Percentiles rank a stretch among this genome's conserved stretches.
These are phyloP conservation scores for Emys orbicularis DNA, from an alignment of 2,797 vertebrate genomes.

Conservation along the genomic window DNA sequence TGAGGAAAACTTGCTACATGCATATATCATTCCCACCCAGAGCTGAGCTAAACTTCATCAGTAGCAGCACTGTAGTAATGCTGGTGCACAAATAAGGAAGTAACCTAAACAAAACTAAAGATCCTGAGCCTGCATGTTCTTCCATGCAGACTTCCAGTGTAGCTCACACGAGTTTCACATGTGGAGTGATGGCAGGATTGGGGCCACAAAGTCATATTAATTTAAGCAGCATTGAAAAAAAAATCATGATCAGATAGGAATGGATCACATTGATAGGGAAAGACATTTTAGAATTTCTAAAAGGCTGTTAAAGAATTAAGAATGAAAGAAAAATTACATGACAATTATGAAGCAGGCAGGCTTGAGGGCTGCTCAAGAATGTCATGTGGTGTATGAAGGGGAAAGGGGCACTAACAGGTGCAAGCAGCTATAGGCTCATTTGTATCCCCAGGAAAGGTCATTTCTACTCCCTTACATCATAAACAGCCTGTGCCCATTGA, in stretches of 20 bases:
- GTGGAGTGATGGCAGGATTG: neutral
- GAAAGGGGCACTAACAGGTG: neutral
- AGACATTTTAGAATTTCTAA: neutral
- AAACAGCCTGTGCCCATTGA: conserved; percentile 28
- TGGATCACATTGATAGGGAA: neutral
- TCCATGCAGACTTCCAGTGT: neutral
- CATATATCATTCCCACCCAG: neutral
- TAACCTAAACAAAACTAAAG: neutral
- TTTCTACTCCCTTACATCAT: conserved; percentile 31
- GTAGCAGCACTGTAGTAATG: neutral
- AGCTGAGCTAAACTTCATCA: neutral
- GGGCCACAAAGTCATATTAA: neutral
- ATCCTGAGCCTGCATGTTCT: neutral
- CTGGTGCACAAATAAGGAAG: neutral
- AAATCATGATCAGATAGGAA: neutral
- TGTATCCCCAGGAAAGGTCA: conserved; percentile 52
- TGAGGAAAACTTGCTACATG: neutral
- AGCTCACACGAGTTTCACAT: neutral
- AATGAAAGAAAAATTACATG: neutral
- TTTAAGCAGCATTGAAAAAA: neutral
- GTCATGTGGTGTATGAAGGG: neutral
- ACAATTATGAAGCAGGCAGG: neutral
- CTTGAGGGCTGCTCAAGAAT: neutral
- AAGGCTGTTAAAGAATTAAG: neutral
- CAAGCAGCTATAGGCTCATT: conserved; percentile 24